These are phyloP conservation scores for Acropora tenuis DNA, from an alignment of 64 coral and sea anemone species.

Conservation along the genomic window DNA sequence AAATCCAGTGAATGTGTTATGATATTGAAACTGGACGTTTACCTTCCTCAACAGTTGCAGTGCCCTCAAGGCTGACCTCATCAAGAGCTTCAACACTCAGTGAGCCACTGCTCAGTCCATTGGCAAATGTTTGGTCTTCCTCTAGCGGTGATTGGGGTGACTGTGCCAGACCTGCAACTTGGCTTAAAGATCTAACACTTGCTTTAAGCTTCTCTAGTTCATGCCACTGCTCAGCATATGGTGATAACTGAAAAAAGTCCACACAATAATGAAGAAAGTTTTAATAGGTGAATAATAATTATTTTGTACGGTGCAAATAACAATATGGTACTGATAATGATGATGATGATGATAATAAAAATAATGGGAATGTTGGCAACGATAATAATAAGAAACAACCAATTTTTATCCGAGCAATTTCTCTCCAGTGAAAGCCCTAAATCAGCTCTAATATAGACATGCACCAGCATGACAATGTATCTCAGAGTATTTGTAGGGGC, in stretches of 20 bases:
- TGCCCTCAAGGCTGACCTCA: not conserved
- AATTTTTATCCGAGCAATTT: no score
- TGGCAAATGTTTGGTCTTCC: slow-evolving; percentile 22
- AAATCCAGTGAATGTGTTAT: not conserved
- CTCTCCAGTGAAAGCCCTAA: no score
- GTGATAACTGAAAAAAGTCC: not conserved
- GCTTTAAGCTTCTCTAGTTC: slow-evolving; percentile 62
- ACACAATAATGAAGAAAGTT: not conserved
- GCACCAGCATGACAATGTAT: no score
- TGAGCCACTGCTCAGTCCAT: slow-evolving; percentile 35
- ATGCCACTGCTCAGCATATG: slow-evolving; percentile 68
- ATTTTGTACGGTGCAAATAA: no score
- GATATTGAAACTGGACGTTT: not conserved
- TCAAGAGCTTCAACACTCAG: slow-evolving; percentile 50
- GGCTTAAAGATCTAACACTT: slow-evolving; percentile 50
- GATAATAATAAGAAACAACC: no score
- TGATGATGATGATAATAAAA: no score
- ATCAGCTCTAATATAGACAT: no score
- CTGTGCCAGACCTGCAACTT: slow-evolving; percentile 5
- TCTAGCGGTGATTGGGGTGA: not conserved
- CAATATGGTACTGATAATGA: no score
- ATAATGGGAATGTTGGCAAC: no score
- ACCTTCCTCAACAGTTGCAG: not conserved
- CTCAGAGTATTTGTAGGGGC: no score
- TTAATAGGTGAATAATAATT: not conserved